Conservation (phyloP, 2,113 vertebrate genomes). For the Saimiri boliviensis region DNA sequence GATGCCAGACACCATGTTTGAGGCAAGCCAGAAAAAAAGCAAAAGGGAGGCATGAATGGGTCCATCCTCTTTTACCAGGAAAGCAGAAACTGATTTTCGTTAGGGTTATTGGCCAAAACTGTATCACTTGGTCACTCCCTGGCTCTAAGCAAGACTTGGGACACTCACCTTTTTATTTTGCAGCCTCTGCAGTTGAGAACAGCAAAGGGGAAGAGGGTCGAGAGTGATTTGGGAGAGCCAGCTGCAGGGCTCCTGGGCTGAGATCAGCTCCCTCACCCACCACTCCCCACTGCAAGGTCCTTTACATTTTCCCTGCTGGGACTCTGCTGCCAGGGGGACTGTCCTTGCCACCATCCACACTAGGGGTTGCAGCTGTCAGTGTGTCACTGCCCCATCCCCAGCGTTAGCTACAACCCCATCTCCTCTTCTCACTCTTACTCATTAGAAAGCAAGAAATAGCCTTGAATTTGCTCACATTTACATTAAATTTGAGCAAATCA, state of each 20-base stretch:
- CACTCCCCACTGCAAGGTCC: accelerated
- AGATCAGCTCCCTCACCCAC: background rate
- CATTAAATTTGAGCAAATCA: background rate
- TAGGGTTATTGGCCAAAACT: background rate
- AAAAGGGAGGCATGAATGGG: background rate
- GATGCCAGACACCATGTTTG: background rate
- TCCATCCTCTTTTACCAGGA: background rate
- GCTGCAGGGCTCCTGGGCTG: background rate
- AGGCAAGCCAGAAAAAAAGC: background rate
- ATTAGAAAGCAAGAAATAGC: background rate
- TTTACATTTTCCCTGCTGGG: background rate
- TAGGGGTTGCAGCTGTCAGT: background rate
- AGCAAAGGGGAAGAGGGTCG: no score
- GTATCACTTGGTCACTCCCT: accelerated
- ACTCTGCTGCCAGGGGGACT: background rate
- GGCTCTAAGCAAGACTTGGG: background rate
- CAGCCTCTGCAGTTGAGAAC: background rate
- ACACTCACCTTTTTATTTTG: background rate
- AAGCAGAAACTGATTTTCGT: accelerated
- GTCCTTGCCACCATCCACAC: background rate
- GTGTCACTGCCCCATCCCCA: background rate
- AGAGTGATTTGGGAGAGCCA: background rate
- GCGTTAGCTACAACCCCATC: background rate
- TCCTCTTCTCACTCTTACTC: background rate
- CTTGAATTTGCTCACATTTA: background rate